Base-by-base conservation (phyloP, 2,113 vertebrate genomes). In the Daphoenositta chrysoptera region DNA sequence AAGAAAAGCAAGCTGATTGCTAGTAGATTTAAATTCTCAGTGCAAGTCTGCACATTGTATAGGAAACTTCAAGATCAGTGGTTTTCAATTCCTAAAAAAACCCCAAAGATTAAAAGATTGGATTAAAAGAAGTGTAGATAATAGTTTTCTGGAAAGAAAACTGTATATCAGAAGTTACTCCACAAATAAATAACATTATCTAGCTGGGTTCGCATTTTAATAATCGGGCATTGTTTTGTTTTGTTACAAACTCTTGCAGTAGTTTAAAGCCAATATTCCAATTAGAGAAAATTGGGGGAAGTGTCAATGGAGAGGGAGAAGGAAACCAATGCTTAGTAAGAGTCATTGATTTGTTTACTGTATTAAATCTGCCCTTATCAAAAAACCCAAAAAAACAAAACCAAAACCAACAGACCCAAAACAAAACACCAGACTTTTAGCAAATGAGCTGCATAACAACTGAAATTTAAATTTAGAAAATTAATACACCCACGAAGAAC, bases 131-230 rank as follows among this genome's bases (percentile, higher is more conserved):
- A 97, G 96, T 97, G 22, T 68, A 97, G 97, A 97, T 98, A 98
- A 97, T 97, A 98, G 97, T 95, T 94, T 95, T 81, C 93, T 97
- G 81, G 92, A 98, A 97, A 97, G 97, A 98, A 96, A 88, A 94
- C 61, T 93, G 77, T 35, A 73, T 97, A 83, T 95, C 91, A 75
- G 86, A 93, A 95, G 86, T 96, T 93, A 57, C 87, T 96, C 44
- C 71, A 69, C 91, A 97, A 97, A 83, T 60, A 18, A 70, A 8
- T 83, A 97, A 96, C 87, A 81, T 61, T 51, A 51, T 64, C 86
- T 97, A 91, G 37, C 90, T 95, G 91, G 94, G 82, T 53, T 90
- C 64, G 81, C 95, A 91, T n/a, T 97, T 98, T 97, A 97, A 93
- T 97, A 97, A 97, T 97, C 93, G 95, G 79, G 70, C 31, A 53